These are phyloP conservation scores for Pitangus sulphuratus DNA, from an alignment of 2,797 vertebrate genomes.

Conservation along the genomic window DNA sequence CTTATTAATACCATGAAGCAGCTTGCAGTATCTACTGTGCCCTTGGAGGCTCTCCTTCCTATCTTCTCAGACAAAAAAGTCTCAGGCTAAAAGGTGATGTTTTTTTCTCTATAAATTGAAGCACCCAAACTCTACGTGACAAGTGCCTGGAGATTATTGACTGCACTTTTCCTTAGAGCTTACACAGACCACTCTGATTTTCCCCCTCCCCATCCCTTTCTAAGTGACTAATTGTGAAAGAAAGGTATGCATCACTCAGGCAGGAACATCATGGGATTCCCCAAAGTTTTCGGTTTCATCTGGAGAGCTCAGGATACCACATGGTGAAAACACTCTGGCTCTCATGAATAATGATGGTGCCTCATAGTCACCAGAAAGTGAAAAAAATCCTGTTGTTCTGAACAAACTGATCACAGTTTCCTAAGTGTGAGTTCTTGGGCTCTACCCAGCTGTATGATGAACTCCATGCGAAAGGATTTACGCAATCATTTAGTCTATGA, in stretches of 20 bases:
- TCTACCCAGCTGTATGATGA: background rate
- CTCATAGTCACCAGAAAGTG: background rate
- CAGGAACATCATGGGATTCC: background rate
- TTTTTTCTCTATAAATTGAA: background rate
- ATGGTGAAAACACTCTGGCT: background rate
- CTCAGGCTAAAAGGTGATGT: background rate
- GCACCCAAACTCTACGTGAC: fast-evolving
- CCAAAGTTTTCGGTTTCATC: background rate
- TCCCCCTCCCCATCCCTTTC: background rate
- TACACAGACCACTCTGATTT: background rate
- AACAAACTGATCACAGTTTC: background rate
- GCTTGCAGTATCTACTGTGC: background rate
- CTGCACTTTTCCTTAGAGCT: background rate
- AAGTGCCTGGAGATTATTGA: background rate
- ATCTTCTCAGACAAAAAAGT: background rate
- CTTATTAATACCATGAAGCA: background rate
- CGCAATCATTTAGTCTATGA: background rate
- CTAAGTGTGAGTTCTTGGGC: background rate
- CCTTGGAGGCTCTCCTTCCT: background rate
- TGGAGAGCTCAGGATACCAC: background rate
- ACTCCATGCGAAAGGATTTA: background rate
- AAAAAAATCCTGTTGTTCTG: background rate
- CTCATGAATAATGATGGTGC: fast-evolving
- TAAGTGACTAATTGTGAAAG: background rate
- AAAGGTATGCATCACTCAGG: background rate